Conservation (phyloP, 2,888 invertebrate species). For the Latrodectus hesperus region DNA sequence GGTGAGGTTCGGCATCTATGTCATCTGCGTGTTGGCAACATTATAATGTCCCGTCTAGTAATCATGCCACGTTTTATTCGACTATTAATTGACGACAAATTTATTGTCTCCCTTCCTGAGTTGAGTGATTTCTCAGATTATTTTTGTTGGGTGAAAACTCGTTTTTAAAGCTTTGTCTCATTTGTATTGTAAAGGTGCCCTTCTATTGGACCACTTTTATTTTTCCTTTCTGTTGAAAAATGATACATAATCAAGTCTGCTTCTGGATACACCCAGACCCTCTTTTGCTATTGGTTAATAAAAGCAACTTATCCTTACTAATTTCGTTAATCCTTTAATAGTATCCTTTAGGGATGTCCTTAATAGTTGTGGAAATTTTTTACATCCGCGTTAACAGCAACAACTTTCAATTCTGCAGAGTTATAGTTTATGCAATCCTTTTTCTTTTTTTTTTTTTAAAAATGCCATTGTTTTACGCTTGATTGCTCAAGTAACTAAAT, state of each 20-base stretch:
- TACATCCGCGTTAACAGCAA: no score
- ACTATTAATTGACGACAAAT: slow-evolving; percentile 55
- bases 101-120: slow-evolving; percentile 33
- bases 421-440: no score
- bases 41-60: slow-evolving; percentile 24
- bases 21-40: slow-evolving; percentile 24
- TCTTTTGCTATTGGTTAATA: neutral
- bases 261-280: neutral
- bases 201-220: slow-evolving; percentile 1
- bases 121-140: slow-evolving; percentile 26
- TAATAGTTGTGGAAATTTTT: no score
- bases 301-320: neutral
- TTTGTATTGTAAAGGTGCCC: neutral
- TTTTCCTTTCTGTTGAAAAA: slow-evolving; percentile 3
- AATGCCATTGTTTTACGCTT: no score
- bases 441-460: no score
- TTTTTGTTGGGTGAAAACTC: slow-evolving; percentile 15
- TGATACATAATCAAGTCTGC: neutral
- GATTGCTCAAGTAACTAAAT: no score
- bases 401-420: no score
- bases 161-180: neutral
- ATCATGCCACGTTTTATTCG: slow-evolving; percentile 37
- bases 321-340: neutral
- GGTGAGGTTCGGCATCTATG: slow-evolving; percentile 5
- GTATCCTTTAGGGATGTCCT: no score